Conservation (phyloP, 2,113 vertebrate species). For the Atherinomorus stipes region DNA sequence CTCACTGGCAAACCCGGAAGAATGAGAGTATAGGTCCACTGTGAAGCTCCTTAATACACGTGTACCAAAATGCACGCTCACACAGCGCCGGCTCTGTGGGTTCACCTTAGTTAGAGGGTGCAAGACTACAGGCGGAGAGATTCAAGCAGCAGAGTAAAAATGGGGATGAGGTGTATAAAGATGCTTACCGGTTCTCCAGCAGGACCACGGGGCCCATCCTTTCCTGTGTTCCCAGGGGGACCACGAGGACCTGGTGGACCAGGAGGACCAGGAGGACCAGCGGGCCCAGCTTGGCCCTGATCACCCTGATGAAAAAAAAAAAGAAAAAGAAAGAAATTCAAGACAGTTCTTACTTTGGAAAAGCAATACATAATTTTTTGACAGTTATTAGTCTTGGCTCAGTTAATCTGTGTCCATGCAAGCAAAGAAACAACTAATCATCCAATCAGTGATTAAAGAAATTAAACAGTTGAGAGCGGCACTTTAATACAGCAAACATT, state of each 20-base stretch:
- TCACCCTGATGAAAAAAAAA: conserved; percentile 85
- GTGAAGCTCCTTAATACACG: conserved; percentile 28
- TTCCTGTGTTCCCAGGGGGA: conserved; percentile 94
- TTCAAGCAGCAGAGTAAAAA: conserved; percentile 5
- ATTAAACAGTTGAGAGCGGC: background rate
- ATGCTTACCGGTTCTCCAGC: conserved; percentile 86
- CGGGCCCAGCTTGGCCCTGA: conserved; percentile 90
- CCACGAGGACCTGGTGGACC: conserved; percentile 91
- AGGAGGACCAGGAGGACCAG: conserved; percentile 90
- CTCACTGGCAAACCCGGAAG: conserved; percentile 53
- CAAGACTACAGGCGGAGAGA: background rate
- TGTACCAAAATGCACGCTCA: conserved; percentile 22
- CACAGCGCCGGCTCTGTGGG: conserved; percentile 34
- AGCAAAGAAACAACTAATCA: background rate
- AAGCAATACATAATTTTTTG: background rate
- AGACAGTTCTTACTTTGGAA: background rate
- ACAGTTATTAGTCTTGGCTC: background rate
- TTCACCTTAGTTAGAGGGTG: conserved; percentile 15
- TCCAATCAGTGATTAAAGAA: background rate
- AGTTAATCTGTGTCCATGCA: background rate
- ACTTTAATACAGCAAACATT: background rate
- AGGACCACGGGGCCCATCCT: conserved; percentile 90
- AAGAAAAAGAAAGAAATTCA: background rate
- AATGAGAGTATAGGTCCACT: conserved; percentile 53
- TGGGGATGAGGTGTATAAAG: background rate